phyloP scores from a whole-genome alignment of 1,140 invertebrate species.

The Capitella teleta region DNA sequence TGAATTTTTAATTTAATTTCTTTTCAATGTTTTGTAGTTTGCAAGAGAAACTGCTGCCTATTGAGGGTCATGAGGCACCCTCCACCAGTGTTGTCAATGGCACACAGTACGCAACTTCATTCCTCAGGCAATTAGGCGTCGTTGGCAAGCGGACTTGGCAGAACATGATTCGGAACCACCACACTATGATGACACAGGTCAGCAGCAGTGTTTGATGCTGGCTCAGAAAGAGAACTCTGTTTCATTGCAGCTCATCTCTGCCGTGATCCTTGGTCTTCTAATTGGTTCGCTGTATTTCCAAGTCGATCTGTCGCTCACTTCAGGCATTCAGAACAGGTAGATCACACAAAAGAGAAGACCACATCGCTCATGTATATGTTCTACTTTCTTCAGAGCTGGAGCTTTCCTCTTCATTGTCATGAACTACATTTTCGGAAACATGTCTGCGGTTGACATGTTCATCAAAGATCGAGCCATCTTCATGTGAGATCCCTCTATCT shows the following conservation, averaged over 20 bases:
- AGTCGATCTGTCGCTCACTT: slow-evolving; percentile 4
- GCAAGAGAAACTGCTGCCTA: too few species aligned
- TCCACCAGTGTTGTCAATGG: too few species aligned
- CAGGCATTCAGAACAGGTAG: slow-evolving; percentile 17
- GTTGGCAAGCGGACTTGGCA: slow-evolving; percentile 10
- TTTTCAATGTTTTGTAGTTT: too few species aligned
- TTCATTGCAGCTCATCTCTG: slow-evolving; percentile 13
- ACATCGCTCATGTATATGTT: background rate
- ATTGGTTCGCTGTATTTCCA: slow-evolving; percentile 16
- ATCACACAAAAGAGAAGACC: background rate
- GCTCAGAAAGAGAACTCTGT: background rate
- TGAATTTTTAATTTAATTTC: too few species aligned
- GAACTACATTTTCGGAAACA: slow-evolving; percentile 15
- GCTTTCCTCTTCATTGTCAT: slow-evolving; percentile 18
- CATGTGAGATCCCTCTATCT: slow-evolving; percentile 4
- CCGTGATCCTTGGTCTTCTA: slow-evolving; percentile 13
- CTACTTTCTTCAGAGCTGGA: slow-evolving; percentile 10
- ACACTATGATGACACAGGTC: slow-evolving; percentile 10
- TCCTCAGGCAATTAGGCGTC: slow-evolving; percentile 10
- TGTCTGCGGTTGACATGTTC: slow-evolving; percentile 15
- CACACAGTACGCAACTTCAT: too few species aligned
- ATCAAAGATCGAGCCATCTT: slow-evolving; percentile 14
- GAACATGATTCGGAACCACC: slow-evolving; percentile 9
- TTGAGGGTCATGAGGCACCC: too few species aligned
- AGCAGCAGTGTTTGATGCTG: background rate